Conservation (phyloP, 1,140 invertebrate genomes). For the Drosophila leontia region DNA sequence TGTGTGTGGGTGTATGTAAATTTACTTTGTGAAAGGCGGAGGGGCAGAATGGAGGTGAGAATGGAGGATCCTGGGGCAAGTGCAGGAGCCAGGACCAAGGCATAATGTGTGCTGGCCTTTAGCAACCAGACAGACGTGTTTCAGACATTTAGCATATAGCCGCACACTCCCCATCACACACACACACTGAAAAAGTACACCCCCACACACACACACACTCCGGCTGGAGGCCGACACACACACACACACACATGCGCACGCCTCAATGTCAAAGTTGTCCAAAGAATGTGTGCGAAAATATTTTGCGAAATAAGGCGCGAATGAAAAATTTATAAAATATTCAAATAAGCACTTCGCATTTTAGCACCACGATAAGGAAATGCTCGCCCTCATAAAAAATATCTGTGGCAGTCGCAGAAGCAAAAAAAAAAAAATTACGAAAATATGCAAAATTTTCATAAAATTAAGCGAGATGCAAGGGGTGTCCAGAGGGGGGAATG, state of each 20-base stretch:
- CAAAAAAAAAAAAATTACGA: conserved; percentile 25
- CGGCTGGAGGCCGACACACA: neutral
- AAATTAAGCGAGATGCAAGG: conserved; percentile 50
- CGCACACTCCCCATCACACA: conserved; percentile 33
- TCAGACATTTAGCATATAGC: conserved; percentile 70
- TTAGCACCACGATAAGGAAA: conserved; percentile 54
- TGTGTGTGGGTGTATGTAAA: conserved; percentile 64
- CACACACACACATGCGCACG: conserved; percentile 30
- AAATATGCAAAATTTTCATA: conserved; percentile 61
- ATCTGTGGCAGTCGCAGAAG: conserved; percentile 34
- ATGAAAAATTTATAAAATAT: conserved; percentile 84
- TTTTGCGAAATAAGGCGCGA: conserved; percentile 80
- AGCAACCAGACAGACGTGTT: conserved; percentile 61
- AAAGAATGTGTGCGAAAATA: conserved; percentile 77
- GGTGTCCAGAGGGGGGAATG: conserved; percentile 4
- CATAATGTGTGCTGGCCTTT: conserved; percentile 61
- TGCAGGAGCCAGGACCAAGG: conserved; percentile 58
- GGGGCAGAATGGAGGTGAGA: conserved; percentile 12
- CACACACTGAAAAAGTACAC: conserved; percentile 31
- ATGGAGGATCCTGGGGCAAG: conserved; percentile 57
- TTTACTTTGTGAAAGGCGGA: conserved; percentile 43
- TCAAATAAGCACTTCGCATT: conserved; percentile 77
- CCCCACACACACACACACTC: neutral
- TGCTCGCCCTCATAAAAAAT: conserved; percentile 44
- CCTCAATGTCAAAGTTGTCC: conserved; percentile 72